Conservation (phyloP, 64 coral and sea anemone genomes). For the Anthopleura sola region DNA sequence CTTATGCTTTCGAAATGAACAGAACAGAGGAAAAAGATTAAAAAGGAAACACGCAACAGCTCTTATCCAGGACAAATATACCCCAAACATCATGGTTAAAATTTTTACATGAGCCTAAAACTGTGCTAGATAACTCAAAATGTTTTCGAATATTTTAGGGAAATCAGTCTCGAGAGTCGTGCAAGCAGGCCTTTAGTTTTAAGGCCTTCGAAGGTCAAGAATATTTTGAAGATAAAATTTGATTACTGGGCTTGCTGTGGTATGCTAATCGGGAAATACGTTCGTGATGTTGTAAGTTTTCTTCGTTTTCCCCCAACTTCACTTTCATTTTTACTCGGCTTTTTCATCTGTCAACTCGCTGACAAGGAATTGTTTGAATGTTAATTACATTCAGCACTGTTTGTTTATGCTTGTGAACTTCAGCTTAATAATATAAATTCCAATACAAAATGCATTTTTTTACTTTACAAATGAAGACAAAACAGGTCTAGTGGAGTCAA, state of each 20-base stretch:
- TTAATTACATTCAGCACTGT: not conserved
- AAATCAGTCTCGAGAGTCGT: not conserved
- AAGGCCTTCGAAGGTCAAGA: not conserved
- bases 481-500: not conserved
- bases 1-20: not conserved
- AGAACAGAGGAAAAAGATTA: not conserved
- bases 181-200: no score
- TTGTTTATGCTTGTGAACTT: not conserved
- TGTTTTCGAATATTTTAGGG: not conserved
- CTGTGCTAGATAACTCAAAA: not conserved
- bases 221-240: not conserved
- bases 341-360: not conserved
- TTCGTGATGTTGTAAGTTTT: no score
- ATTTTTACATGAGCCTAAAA: not conserved
- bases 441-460: not conserved
- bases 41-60: not conserved
- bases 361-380: not conserved
- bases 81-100: not conserved
- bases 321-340: not conserved
- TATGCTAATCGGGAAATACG: no score
- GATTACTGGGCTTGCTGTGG: not conserved
- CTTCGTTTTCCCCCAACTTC: not conserved
- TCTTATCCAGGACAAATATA: not conserved
- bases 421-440: not conserved
- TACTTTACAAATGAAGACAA: not conserved